Evolutionary conservation across 2,888 invertebrate genomes (phyloP).

Genomic region (Patella pellucida): DNA sequence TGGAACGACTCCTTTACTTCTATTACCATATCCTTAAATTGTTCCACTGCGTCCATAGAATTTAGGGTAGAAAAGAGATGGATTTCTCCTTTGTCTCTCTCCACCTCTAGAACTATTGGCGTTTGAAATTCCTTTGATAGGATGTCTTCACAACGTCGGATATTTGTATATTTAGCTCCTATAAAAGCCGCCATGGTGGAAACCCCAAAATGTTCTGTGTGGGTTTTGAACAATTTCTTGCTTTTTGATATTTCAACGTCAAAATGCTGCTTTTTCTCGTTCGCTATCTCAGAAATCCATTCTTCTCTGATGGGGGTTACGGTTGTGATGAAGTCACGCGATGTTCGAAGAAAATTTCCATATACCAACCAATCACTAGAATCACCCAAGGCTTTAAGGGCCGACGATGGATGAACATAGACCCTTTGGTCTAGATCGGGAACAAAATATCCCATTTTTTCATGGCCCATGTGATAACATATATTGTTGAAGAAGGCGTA

Average conservation of each 20-base stretch:
- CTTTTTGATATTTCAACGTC: constrained; percentile 37
- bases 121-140: constrained; percentile 29
- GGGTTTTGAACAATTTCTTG: constrained; percentile 35
- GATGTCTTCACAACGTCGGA: constrained; percentile 39
- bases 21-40: not conserved
- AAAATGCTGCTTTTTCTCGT: constrained; percentile 29
- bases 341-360: constrained; percentile 54
- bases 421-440: constrained; percentile 42
- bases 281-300: constrained; percentile 39
- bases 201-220: constrained; percentile 42
- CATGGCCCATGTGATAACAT: constrained; percentile 55
- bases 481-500: constrained; percentile 50
- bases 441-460: constrained; percentile 54
- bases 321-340: constrained; percentile 53
- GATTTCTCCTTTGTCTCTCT: constrained; percentile 43
- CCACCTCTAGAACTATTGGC: constrained; percentile 47
- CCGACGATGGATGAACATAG: constrained; percentile 60
- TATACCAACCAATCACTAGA: constrained; percentile 59
- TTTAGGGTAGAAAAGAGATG: constrained; percentile 39
- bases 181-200: constrained; percentile 44
- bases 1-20: constrained; percentile 15
- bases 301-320: constrained; percentile 53
- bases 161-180: constrained; percentile 45
- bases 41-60: not conserved
- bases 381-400: constrained; percentile 42